Evolutionary conservation across 2,113 vertebrate species (phyloP).

Genomic region (Corythornis cristatus): DNA sequence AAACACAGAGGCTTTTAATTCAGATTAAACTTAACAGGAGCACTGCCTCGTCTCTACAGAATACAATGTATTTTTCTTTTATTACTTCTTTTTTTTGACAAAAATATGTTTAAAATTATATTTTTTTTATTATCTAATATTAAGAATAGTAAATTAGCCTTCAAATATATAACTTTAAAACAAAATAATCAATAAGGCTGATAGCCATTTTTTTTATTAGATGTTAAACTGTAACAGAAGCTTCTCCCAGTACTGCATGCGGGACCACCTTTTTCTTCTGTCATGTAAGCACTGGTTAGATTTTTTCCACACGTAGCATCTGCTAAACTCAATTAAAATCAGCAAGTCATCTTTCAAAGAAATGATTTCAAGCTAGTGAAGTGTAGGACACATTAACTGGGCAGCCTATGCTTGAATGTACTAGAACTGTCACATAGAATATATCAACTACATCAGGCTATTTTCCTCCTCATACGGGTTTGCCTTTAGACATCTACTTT

Average conservation of each 20-base stretch:
- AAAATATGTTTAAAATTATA: neutral
- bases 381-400: constrained; percentile 65
- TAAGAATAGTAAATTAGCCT: neutral
- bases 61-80: neutral
- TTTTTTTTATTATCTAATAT: neutral
- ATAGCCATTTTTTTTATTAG: neutral
- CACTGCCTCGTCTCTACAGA: neutral
- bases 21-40: neutral
- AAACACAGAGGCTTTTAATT: neutral
- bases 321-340: constrained; percentile 64
- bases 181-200: neutral
- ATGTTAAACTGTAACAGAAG: neutral
- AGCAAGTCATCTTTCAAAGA: constrained; percentile 64
- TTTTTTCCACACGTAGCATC: constrained; percentile 59
- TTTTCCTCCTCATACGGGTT: constrained; percentile 33
- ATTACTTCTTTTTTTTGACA: neutral
- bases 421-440: constrained; percentile 68
- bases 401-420: constrained; percentile 49
- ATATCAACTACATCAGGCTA: constrained; percentile 51
- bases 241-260: neutral
- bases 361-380: constrained; percentile 75
- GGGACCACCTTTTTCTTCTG: constrained; percentile 50
- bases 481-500: constrained; percentile 59
- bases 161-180: neutral
- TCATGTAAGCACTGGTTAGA: constrained; percentile 53